Evolutionary conservation across 2,797 vertebrate genomes (phyloP), one percentile per base, ranked within the genome.

Genomic region (Pangasius mekongensis): DNA sequence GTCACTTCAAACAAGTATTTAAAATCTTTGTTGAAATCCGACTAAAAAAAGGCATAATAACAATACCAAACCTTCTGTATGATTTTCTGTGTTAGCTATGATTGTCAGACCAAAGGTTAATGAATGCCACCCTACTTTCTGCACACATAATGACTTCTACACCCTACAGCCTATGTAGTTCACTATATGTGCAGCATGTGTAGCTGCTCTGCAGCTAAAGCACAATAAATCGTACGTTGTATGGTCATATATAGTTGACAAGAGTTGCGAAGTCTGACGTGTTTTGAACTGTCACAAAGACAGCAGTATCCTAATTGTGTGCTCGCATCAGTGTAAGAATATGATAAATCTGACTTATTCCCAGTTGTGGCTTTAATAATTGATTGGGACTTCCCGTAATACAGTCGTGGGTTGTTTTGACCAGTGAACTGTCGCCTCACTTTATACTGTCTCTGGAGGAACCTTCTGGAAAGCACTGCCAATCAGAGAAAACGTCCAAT

Each of bases 391-490:
- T 20, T 13, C 10, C 18, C 4, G 0, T 36, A 81, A 33, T 9
- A 33, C 52, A 56, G 10, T 16, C 8, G 9, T 56, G 77, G 77
- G 3, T 56, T 36, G 49, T 56, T 80, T 80, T 56, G 3, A 36
- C n/a, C 52, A 11, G 30, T 22, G 24, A 18, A 18, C 14, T 54
- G 49, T 56, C 24, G 8, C 54, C 14, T 56, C 9, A 2, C 2
- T 58, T 81, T 24, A 39, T 24, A 36, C 33, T 33, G 18, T 78
- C 8, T 54, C 56, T 83, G 36, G 58, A 67, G 49, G 49, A 78
- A 56, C 33, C 27, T 62, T 62, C n/a, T 47, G 33, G 27, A 52
- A 86, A 73, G 66, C 58, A 56, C 67, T 87, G 74, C 43, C 86
- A 87, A 58, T 60, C 66, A 69, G n/a, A n/a, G 36, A 43, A 83